Evolutionary conservation across 2,113 vertebrate genomes (phyloP), one percentile per base, ranked within the genome.

Genomic region (Perca flavescens): DNA sequence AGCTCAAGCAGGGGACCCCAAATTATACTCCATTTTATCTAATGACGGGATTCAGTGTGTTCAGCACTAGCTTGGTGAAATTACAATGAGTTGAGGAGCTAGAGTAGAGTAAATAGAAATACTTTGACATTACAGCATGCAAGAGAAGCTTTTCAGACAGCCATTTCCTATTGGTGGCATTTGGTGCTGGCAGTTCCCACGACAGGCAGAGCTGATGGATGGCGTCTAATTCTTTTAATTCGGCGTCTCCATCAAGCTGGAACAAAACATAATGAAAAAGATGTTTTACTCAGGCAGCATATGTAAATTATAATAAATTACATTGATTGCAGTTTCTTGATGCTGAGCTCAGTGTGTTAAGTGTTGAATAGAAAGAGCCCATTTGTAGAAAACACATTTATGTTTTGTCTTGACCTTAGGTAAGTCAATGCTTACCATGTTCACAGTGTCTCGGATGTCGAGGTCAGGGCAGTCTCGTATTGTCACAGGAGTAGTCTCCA

Each of bases 141-240:
- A 75, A 71, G 31, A 91, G 86, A 47, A 90, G 70, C 68, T 62
- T 77, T 77, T 82, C 47, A 58, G 73, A 86, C 67, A 91, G 80
- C 80, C 69, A 80, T 78, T 81, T 90, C 77, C 82, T 91, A 77
- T 90, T 80, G 61, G 63, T 84, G 31, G 46, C 67, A 40, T 91
- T 91, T 40, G 72, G 87, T 25, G 65, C 25, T 56, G 89, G 88
- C 58, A 90, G 80, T 47, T 81, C 68, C 69, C 64, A 86, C 3
- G 64, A 77, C 65, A 81, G 64, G 60, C 88, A 71, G 40, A 84
- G 88, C 56, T 86, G 57, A 83, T 84, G 54, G 53, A 86, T 84
- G 53, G n/a, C 68, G n/a, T 85, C 86, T 31, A 4, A 5, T n/a
- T 84, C 60, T 72, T 85, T 79, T 40, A 88, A 8, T 40, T 89